Base-by-base conservation (phyloP, 2,113 vertebrate genomes). In the Gavialis gangeticus region DNA sequence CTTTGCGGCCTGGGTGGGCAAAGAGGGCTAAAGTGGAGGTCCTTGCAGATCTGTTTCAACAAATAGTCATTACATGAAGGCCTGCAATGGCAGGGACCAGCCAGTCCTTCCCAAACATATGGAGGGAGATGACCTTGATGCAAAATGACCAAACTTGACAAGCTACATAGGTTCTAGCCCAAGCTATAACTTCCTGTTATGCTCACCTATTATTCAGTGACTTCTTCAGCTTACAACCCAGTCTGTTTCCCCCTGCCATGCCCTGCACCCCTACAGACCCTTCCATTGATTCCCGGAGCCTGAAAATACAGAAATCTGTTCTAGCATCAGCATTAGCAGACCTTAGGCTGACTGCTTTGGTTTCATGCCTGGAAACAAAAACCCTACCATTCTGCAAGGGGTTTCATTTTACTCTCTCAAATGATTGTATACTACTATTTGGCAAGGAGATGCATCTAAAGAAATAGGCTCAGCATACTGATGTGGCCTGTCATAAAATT, bases 341-440 rank as follows among this genome's bases (percentile, higher is more conserved):
- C 89, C 24, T 81, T 85, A 14, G 3, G 13, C 0, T 0, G 85
- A 75, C 95, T 94, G 88, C 80, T 80, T 95, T 96, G 95, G 87
- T 17, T 85, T 89, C 85, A 64, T 96, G 89, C 91, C 95, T 95
- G 92, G 93, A 95, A 93, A 94, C 0, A 91, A 60, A 94, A 94
- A 96, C 69, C 95, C 91, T 91, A 75, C 85, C 80, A 57, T 25
- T 46, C 85, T 96, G 94, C 56, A 81, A 96, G 82, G 55, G 85
- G 89, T 92, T 89, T 95, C 89, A 6, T 76, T 85, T 96, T 67
- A 88, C 89, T 84, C 54, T 79, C 76, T 34, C 67, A 46, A 90
- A n/a, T 69, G 37, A 59, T 28, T 15, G n/a, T 19, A 63, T 90
- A 62, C 64, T 55, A 86, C 37, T 94, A 85, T 94, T 97, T 97